These are phyloP conservation scores for Polylopha cassiicola DNA, from an alignment of 2,888 invertebrate genomes.

Conservation along the genomic window DNA sequence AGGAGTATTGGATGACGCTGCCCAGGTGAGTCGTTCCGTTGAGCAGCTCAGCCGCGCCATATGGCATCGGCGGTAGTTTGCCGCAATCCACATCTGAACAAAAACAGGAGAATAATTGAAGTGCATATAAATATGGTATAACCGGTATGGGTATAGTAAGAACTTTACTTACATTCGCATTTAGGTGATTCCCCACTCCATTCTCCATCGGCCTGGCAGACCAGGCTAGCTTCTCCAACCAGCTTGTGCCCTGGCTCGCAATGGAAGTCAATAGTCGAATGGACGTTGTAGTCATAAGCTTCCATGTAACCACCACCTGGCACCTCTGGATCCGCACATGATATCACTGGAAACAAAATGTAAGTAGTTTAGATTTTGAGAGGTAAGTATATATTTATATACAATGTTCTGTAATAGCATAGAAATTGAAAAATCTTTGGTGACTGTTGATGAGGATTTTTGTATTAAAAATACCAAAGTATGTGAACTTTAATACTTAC, in stretches of 20 bases:
- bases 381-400: too few relatives aligned
- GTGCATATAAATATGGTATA: not conserved
- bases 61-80: slow-evolving; percentile 85
- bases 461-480: not conserved
- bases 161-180: slow-evolving; percentile 89
- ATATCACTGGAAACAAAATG: slow-evolving; percentile 80
- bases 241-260: slow-evolving; percentile 91
- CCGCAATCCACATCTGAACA: slow-evolving; percentile 91
- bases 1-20: slow-evolving; percentile 88
- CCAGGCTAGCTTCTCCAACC: slow-evolving; percentile 82
- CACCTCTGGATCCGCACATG: slow-evolving; percentile 91
- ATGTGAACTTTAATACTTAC: too few relatives aligned
- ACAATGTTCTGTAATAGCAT: too few relatives aligned
- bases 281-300: slow-evolving; percentile 92
- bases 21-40: slow-evolving; percentile 89
- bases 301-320: slow-evolving; percentile 91
- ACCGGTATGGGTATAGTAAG: too few relatives aligned
- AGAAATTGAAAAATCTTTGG: not conserved
- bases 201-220: slow-evolving; percentile 86
- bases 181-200: slow-evolving; percentile 90
- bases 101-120: not conserved
- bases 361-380: not conserved
- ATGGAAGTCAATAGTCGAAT: slow-evolving; percentile 91
- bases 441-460: not conserved
- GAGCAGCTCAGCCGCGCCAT: slow-evolving; percentile 85